These are phyloP conservation scores for Myxocyprinus asiaticus DNA, from an alignment of 2,113 vertebrate genomes.

Conservation along the genomic window DNA sequence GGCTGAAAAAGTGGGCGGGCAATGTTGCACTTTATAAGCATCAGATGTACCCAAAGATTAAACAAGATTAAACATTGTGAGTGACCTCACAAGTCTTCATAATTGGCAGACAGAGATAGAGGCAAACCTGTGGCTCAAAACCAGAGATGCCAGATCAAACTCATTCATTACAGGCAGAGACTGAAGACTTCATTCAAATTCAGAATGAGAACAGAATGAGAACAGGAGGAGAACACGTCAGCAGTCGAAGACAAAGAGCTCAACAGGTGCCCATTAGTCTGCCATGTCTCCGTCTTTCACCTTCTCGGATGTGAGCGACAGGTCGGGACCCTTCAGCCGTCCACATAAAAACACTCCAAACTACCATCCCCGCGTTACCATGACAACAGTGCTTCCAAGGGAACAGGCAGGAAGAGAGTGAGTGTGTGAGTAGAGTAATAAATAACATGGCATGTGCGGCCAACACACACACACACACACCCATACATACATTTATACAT, in stretches of 20 bases:
- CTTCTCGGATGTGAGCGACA: background rate
- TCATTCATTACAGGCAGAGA: background rate
- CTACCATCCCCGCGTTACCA: constrained; percentile 75
- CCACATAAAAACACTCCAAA: constrained; percentile 55
- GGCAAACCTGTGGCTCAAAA: background rate
- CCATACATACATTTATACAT: too few relatives aligned
- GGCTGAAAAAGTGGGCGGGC: too few relatives aligned
- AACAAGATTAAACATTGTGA: too few relatives aligned
- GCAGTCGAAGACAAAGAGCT: background rate
- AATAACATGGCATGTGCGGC: constrained; percentile 63
- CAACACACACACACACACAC: background rate
- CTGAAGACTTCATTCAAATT: background rate
- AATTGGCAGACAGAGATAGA: background rate
- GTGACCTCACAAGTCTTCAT: too few relatives aligned
- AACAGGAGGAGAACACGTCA: too few relatives aligned
- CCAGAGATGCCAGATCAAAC: too few relatives aligned
- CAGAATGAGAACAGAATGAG: background rate
- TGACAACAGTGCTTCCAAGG: constrained; percentile 77
- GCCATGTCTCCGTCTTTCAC: background rate
- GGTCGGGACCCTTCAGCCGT: constrained; percentile 25
- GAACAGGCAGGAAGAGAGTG: constrained; percentile 73
- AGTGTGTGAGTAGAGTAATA: constrained; percentile 75
- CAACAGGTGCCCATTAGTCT: constrained; percentile 37
- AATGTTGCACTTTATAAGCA: too few relatives aligned
- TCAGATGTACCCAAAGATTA: too few relatives aligned